Evolutionary conservation across 2,888 invertebrate genomes (phyloP).

Genomic region (Mermis nigrescens): DNA sequence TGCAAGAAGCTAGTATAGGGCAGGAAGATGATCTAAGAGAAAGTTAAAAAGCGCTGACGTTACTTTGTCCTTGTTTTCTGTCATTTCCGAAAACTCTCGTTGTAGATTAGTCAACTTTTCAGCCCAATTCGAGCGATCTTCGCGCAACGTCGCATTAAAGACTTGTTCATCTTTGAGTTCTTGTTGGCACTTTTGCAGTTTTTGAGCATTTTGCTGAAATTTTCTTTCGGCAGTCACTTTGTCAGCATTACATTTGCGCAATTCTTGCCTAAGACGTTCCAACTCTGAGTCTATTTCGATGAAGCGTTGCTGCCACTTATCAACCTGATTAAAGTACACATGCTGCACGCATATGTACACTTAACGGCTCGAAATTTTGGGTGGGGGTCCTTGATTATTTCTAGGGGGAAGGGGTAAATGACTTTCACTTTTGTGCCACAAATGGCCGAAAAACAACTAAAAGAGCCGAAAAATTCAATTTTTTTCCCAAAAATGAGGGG

Average conservation of each 20-base stretch:
- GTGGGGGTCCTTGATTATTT: too few species aligned
- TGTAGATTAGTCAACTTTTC: slow-evolving; percentile 43
- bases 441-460: too few species aligned
- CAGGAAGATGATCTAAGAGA: too few species aligned
- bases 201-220: slow-evolving; percentile 48
- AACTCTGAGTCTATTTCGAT: slow-evolving; percentile 17
- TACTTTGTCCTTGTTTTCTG: slow-evolving; percentile 34
- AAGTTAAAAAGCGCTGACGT: too few species aligned
- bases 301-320: slow-evolving; percentile 41
- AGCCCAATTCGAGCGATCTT: slow-evolving; percentile 54
- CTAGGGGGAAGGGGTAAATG: too few species aligned
- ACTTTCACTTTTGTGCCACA: too few species aligned
- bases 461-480: too few species aligned
- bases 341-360: too few species aligned
- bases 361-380: too few species aligned
- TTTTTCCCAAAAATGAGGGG: too few species aligned
- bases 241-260: neutral
- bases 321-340: too few species aligned
- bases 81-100: slow-evolving; percentile 35
- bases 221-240: slow-evolving; percentile 46
- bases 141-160: slow-evolving; percentile 53
- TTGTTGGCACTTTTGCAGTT: slow-evolving; percentile 37
- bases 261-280: neutral
- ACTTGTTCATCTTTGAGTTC: slow-evolving; percentile 24
- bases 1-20: too few species aligned